Base-by-base conservation (phyloP, 2,888 invertebrate genomes). In the Macroteleia sp. region DNA sequence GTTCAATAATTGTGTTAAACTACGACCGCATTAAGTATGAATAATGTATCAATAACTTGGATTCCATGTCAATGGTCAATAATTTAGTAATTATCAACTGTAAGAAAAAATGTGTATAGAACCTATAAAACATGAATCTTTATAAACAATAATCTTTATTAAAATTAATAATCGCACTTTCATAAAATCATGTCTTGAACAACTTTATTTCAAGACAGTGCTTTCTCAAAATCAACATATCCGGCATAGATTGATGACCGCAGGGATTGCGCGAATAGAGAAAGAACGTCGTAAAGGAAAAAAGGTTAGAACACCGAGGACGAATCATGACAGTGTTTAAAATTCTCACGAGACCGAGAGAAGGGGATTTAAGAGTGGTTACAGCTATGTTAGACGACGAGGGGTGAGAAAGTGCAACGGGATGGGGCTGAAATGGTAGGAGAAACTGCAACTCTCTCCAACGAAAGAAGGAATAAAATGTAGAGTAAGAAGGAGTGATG, bases 401-500 rank as follows among this genome's bases (percentile, higher is more conserved):
- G 70, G 62, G 62, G 34, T 50, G 69, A 39, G 56, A n/a, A 69
- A 34, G 30, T 62, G 54, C 69, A 48, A 22, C 54, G 62, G 56
- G 19, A 56, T 17, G 64, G 16, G n/a, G n/a, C n/a, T n/a, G n/a
- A n/a, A n/a, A n/a, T n/a, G 50, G 39, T 36, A 36, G 44, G 71
- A 62, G 46, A 41, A 67, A 17, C n/a, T n/a, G 61, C 62, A 62
- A 12, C 32, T 34, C 46, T 57, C 42, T 34, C 36, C 16, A 6
- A 10, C 20, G 57, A 56, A 64, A 56, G 59, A 66, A 61, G 30
- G 44, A 73, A 69, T 56, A 73, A 69, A 77, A 61, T 56, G 41
- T n/a, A n/a, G 70, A 77, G 62, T 57, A 59, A 61, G 73, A 59
- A n/a, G n/a, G n/a, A 64, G 62, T 30, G 78, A 76, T 79, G 80